phyloP scores from a whole-genome alignment of 2,113 vertebrate species.

The Galemys pyrenaicus region DNA sequence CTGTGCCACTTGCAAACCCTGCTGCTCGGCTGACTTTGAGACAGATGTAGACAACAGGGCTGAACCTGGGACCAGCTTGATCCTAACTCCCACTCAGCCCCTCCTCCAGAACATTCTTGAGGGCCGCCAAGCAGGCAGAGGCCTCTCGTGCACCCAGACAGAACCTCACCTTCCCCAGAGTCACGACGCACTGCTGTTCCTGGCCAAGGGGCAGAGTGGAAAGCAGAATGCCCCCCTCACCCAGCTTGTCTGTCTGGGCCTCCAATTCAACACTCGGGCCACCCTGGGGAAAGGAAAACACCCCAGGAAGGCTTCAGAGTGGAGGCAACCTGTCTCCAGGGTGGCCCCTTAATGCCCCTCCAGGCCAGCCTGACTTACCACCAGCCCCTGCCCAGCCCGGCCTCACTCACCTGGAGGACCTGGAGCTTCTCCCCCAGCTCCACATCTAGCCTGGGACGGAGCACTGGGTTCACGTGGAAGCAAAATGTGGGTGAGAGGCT shows the following conservation, averaged over 20 bases:
- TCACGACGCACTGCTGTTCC: conserved; percentile 61
- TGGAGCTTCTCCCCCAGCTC: conserved; percentile 79
- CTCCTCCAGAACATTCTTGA: not conserved
- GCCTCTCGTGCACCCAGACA: not conserved
- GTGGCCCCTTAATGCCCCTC: rapidly evolving
- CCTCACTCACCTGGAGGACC: conserved; percentile 81
- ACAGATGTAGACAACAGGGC: too few relatives aligned
- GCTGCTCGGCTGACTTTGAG: not conserved
- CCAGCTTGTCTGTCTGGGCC: conserved; percentile 77
- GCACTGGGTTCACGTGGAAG: conserved; percentile 85
- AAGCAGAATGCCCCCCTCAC: conserved; percentile 68
- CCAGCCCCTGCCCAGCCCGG: rapidly evolving
- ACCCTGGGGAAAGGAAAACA: conserved; percentile 76
- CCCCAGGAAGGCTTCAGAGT: not conserved
- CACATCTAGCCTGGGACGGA: conserved; percentile 78
- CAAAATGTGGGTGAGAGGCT: conserved; percentile 69
- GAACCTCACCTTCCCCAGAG: conserved; percentile 83
- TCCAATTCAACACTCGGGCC: conserved; percentile 78
- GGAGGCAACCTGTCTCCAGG: rapidly evolving
- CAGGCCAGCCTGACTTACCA: too few relatives aligned
- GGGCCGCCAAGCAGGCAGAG: not conserved
- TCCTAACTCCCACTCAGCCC: not conserved
- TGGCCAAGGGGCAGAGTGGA: conserved; percentile 83
- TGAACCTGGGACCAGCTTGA: not conserved
- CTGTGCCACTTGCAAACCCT: too few relatives aligned